A percentile compares a stretch with the other conserved stretches of the same genome.
phyloP scores from a whole-genome alignment of 2,797 vertebrate species.

The Salmo trutta region DNA sequence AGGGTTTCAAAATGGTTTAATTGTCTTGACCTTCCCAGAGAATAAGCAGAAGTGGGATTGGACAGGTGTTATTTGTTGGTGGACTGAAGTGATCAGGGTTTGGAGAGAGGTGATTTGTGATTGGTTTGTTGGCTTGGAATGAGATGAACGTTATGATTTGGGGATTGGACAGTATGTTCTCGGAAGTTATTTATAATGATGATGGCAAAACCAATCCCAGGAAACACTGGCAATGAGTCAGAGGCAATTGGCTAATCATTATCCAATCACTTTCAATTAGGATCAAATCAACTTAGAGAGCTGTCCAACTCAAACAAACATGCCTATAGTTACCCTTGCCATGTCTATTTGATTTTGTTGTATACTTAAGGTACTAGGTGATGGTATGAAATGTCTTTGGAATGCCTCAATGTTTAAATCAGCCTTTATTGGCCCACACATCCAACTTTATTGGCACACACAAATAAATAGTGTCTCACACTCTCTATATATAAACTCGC shows the following conservation, averaged over 20 bases:
- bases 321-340: not conserved
- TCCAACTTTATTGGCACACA: conserved; percentile 1
- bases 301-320: conserved; percentile 22
- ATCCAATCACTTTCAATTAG: conserved; percentile 56
- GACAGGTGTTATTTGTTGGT: conserved; percentile 56
- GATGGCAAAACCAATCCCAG: conserved; percentile 51
- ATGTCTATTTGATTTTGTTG: not conserved
- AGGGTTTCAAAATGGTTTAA: too few relatives aligned
- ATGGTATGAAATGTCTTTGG: not conserved
- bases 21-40: too few relatives aligned
- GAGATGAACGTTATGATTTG: not conserved
- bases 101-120: conserved; percentile 52
- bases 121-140: conserved; percentile 32
- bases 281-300: conserved; percentile 52
- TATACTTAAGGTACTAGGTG: not conserved
- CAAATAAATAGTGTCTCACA: not conserved
- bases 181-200: not conserved
- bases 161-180: not conserved
- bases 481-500: not conserved
- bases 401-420: not conserved
- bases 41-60: conserved; percentile 41
- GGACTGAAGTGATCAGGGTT: conserved; percentile 54
- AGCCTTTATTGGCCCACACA: not conserved
- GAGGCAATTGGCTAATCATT: conserved; percentile 61
- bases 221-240: conserved; percentile 51